Evolutionary conservation across 2,888 invertebrate genomes (phyloP).

Genomic region (Chesias legatella): DNA sequence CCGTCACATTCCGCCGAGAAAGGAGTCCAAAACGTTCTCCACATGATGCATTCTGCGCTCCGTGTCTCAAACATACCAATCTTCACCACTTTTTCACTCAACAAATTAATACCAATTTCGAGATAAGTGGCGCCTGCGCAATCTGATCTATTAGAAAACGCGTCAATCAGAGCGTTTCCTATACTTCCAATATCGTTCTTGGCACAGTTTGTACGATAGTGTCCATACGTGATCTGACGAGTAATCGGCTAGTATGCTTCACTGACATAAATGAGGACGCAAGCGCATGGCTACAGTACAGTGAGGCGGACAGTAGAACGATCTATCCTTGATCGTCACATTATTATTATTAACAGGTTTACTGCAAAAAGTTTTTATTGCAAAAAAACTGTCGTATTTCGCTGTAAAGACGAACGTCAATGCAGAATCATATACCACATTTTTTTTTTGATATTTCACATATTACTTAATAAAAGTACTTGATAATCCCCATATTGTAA

Average conservation of each 20-base stretch:
- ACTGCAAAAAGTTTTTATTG: too few species aligned
- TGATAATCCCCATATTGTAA: too few species aligned
- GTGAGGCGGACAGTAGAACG: constrained; percentile 13
- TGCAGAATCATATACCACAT: too few species aligned
- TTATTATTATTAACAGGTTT: too few species aligned
- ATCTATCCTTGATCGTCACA: constrained; percentile 7
- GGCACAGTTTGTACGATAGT: constrained; percentile 9
- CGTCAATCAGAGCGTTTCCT: constrained; percentile 33
- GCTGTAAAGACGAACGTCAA: too few species aligned
- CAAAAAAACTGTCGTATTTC: too few species aligned
- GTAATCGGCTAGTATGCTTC: constrained; percentile 32
- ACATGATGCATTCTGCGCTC: too few species aligned
- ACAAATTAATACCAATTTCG: constrained; percentile 29
- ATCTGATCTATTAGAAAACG: constrained; percentile 37
- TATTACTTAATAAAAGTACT: too few species aligned
- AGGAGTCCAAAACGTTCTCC: too few species aligned
- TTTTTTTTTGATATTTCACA: too few species aligned
- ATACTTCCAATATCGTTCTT: constrained; percentile 31
- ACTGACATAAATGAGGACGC: constrained; percentile 34
- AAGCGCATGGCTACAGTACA: constrained; percentile 25
- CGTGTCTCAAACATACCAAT: constrained; percentile 2
- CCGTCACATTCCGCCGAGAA: too few species aligned
- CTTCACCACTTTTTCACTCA: constrained; percentile 22
- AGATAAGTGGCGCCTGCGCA: constrained; percentile 28
- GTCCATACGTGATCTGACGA: constrained; percentile 25